Evolutionary conservation across 2,113 vertebrate species (phyloP).

Genomic region (Gallinago media): DNA sequence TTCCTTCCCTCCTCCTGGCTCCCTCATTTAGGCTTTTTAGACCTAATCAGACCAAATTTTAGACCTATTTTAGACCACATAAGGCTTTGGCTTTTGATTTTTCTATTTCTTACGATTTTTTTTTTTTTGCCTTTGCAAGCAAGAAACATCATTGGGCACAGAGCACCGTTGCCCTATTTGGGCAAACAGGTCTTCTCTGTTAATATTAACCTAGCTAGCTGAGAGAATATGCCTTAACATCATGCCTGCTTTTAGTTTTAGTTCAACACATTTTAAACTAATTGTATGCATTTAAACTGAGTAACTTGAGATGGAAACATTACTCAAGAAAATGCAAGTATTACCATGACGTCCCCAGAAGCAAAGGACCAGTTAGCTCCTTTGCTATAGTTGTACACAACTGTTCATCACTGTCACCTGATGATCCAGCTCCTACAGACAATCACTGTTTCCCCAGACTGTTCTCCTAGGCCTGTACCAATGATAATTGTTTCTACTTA

Average conservation of each 20-base stretch:
- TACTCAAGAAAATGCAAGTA: not conserved
- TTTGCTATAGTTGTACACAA: not conserved
- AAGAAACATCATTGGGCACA: not conserved
- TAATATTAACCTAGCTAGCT: not conserved
- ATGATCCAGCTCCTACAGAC: not conserved
- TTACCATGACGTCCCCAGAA: not conserved
- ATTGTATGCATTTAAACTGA: not conserved
- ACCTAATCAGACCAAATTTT: not conserved
- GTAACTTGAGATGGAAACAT: not conserved
- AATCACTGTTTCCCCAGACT: not conserved
- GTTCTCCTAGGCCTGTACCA: not conserved
- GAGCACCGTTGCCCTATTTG: not conserved
- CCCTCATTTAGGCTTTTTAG: not conserved
- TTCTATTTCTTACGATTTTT: not conserved
- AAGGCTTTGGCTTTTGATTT: not conserved
- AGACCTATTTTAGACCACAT: not conserved
- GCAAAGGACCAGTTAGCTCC: not conserved
- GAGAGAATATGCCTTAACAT: not conserved
- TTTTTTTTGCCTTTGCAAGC: not conserved
- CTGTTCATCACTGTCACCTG: not conserved
- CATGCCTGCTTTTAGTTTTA: not conserved
- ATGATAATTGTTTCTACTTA: not conserved
- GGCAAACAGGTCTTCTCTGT: not conserved
- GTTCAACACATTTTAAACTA: not conserved
- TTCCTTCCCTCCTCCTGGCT: not conserved